Base-by-base conservation (phyloP, 2,888 invertebrate genomes). In the Scaptomyza parva region DNA sequence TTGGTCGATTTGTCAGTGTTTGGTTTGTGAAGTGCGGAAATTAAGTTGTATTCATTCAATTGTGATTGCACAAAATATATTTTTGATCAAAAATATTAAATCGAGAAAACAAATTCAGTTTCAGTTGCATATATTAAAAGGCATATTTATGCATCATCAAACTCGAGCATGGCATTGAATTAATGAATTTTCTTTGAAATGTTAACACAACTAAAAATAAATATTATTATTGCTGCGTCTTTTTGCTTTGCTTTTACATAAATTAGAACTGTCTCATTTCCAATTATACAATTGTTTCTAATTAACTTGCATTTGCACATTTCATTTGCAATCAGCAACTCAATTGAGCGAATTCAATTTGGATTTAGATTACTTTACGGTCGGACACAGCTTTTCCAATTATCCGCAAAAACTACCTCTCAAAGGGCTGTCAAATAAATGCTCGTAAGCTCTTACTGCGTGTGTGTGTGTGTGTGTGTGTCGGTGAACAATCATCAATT, bases 21-120 rank as follows among this genome's bases (percentile, higher is more conserved):
- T 28, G 33, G 20, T 1, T 37, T 18, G 33, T 14, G 8, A 12
- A 20, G 48, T 30, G 45, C 76, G 88, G 83, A 83, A 88, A 88
- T 83, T 86, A 83, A 83, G 51, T 70, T 73, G 40, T 20, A 59
- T 35, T 22, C 35, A 24, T 18, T 44, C 28, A 18, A 45, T 30
- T 37, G 17, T 5, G 37, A 37, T 0, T 9, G 33, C 8, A 40
- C 18, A 5, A 0, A 5, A 0, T 17, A 30, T 30, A 48, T 65
- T 45, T 40, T 45, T 40, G 17, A 35, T 55, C 18, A 30, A 20
- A 12, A 47, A 30, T 40, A n/a, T n/a, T n/a, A n/a, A 24, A 33
- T 2, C 14, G 33, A 11, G 28, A 39, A 8, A 14, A n/a, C n/a
- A n/a, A n/a, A n/a, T n/a, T n/a, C n/a, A n/a, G n/a, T n/a, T n/a